A percentile compares a stretch with the other conserved stretches of the same genome.
Evolutionary conservation across 2,888 invertebrate species (phyloP).

Genomic region (Candidula unifasciata): DNA sequence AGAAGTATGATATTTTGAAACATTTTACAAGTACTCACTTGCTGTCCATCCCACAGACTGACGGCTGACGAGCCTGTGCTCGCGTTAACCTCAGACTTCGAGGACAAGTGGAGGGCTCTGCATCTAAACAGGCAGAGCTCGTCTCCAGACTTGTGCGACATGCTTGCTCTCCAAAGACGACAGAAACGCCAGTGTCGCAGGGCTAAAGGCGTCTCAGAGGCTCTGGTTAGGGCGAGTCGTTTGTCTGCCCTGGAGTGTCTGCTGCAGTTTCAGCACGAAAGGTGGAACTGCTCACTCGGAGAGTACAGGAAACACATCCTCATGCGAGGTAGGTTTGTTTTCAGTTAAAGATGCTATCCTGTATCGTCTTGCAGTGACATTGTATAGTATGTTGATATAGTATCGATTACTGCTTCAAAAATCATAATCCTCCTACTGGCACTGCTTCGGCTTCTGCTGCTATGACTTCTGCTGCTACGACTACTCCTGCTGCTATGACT

Average conservation of each 20-base stretch:
- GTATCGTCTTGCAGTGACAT: no score
- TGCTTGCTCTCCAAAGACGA: conserved; percentile 79
- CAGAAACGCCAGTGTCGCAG: conserved; percentile 91
- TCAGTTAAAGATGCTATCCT: no score
- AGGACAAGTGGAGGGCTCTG: conserved; percentile 42
- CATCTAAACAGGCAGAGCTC: conserved; percentile 36
- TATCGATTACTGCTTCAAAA: no score
- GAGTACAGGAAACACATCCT: conserved; percentile 96
- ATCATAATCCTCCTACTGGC: no score
- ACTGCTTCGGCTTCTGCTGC: no score
- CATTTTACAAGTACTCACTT: no score
- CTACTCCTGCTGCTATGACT: no score
- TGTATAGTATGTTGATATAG: no score
- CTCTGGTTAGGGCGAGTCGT: conserved; percentile 92
- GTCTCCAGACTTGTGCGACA: conserved; percentile 64
- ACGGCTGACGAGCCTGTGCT: conserved; percentile 59
- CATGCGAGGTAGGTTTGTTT: conserved; percentile 91
- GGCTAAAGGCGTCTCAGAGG: conserved; percentile 91
- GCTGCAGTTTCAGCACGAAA: conserved; percentile 92
- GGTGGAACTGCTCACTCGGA: conserved; percentile 97
- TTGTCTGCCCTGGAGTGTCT: conserved; percentile 94
- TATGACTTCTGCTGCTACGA: no score
- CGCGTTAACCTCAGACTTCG: conserved; percentile 49
- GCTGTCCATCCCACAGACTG: conserved; percentile 51
- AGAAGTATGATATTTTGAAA: no score